A percentile compares a stretch with the other conserved stretches of the same genome.
Evolutionary conservation across 2,888 invertebrate species (phyloP).

Genomic region (Latheticus oryzae): DNA sequence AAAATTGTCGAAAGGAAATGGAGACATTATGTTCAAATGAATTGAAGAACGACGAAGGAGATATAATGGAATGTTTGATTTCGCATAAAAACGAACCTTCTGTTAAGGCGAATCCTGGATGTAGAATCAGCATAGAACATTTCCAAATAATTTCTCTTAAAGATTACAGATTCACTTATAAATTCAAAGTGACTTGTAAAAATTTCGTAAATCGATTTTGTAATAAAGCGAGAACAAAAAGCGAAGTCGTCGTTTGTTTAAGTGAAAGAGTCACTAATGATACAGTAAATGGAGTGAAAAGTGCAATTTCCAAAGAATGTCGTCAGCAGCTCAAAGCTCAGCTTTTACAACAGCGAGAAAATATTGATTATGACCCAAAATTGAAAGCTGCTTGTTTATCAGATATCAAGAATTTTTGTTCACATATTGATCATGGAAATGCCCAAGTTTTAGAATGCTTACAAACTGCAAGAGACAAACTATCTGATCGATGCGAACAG

Average conservation of each 20-base stretch:
- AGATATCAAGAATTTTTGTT: constrained; percentile 83
- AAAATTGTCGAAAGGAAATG: constrained; percentile 84
- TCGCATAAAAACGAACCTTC: constrained; percentile 89
- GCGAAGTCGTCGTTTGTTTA: constrained; percentile 85
- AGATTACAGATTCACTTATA: constrained; percentile 92
- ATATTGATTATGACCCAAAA: constrained; percentile 85
- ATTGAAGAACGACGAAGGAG: constrained; percentile 82
- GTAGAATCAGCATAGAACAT: constrained; percentile 94
- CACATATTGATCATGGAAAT: constrained; percentile 75
- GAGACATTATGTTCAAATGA: constrained; percentile 80
- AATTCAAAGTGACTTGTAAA: constrained; percentile 95
- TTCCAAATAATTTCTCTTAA: constrained; percentile 94
- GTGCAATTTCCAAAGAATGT: constrained; percentile 88
- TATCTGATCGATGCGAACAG: constrained; percentile 79
- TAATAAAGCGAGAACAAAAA: constrained; percentile 78
- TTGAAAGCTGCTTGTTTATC: constrained; percentile 83
- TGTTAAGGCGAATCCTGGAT: constrained; percentile 82
- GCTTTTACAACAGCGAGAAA: constrained; percentile 92
- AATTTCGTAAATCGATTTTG: constrained; percentile 79
- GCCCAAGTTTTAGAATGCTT: constrained; percentile 83
- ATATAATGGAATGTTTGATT: constrained; percentile 94
- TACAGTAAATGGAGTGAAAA: constrained; percentile 80
- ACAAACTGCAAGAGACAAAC: constrained; percentile 69
- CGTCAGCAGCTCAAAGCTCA: constrained; percentile 92
- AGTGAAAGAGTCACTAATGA: constrained; percentile 93